Evolutionary conservation across 2,797 vertebrate genomes (phyloP).

Genomic region (Pseudochaenichthys georgianus): DNA sequence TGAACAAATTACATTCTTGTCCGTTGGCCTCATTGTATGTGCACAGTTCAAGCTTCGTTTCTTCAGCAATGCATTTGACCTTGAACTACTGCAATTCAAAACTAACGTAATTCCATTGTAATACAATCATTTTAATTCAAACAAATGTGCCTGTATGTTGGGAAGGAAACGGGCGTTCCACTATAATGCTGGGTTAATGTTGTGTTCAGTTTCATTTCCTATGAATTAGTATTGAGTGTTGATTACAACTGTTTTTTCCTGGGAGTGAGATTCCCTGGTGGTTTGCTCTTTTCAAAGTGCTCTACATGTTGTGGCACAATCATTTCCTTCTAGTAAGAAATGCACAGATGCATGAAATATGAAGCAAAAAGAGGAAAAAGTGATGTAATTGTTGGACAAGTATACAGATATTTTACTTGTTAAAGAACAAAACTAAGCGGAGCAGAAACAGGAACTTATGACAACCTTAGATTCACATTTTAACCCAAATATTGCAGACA

Average conservation of each 20-base stretch:
- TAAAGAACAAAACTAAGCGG: too few relatives aligned
- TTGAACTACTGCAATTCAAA: constrained; percentile 18
- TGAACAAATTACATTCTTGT: not conserved
- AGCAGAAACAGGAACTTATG: too few relatives aligned
- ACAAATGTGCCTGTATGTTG: constrained; percentile 18
- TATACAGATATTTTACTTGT: not conserved
- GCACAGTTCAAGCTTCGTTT: not conserved
- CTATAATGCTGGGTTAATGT: constrained; percentile 53
- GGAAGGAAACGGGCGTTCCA: constrained; percentile 48
- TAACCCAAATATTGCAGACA: not conserved
- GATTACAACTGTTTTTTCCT: constrained; percentile 55
- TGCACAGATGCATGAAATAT: constrained; percentile 19
- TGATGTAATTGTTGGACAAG: not conserved
- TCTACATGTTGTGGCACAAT: constrained; percentile 44
- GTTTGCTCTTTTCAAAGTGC: constrained; percentile 51
- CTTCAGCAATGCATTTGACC: not conserved
- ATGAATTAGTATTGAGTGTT: constrained; percentile 46
- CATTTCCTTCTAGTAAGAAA: constrained; percentile 37
- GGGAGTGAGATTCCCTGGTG: constrained; percentile 50
- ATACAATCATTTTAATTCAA: constrained; percentile 34
- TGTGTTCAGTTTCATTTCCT: constrained; percentile 61
- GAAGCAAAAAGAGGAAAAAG: not conserved
- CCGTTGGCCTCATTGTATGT: not conserved
- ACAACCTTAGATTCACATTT: too few relatives aligned
- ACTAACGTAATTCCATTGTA: constrained; percentile 17